Conservation (phyloP, 1,140 invertebrate genomes). For the Lepidurus apus region DNA sequence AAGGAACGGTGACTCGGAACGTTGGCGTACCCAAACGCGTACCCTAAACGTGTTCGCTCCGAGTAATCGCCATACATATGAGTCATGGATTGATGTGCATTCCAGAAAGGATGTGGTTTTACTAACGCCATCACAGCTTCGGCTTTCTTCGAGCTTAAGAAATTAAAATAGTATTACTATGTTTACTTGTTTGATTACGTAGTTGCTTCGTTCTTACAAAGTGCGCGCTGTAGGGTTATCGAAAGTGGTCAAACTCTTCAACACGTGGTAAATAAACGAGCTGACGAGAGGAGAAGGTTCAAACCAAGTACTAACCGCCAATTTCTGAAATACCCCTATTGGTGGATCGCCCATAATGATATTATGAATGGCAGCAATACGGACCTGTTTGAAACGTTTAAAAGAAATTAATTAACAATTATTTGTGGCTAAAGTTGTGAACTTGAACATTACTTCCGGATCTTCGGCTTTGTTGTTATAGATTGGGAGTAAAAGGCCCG, state of each 20-base stretch:
- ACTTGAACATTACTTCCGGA: conserved; percentile 20
- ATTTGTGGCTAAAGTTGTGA: background rate
- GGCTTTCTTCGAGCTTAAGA: conserved; percentile 32
- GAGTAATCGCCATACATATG: conserved; percentile 22
- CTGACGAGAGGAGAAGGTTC: conserved; percentile 34
- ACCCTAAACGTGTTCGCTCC: conserved; percentile 29
- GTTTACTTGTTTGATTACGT: background rate
- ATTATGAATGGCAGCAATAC: conserved; percentile 36
- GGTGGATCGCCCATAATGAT: conserved; percentile 34
- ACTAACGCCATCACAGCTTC: conserved; percentile 34
- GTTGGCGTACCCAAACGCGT: conserved; percentile 27
- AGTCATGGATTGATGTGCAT: conserved; percentile 26
- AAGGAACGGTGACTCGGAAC: conserved; percentile 27
- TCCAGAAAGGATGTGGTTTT: conserved; percentile 28
- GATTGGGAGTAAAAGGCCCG: conserved; percentile 28
- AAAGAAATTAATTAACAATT: background rate
- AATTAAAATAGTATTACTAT: background rate
- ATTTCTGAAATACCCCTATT: conserved; percentile 30
- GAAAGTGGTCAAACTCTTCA: conserved; percentile 30
- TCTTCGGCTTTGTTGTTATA: conserved; percentile 33
- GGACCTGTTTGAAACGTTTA: conserved; percentile 25
- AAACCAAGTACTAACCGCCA: conserved; percentile 37
- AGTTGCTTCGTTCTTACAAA: background rate
- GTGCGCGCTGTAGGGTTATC: conserved; percentile 27
- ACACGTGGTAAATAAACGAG: conserved; percentile 34